Percentiles rank a stretch among this genome's conserved stretches.
These are phyloP conservation scores for Mustelus asterias DNA, from an alignment of 2,113 vertebrate species.

Conservation along the genomic window DNA sequence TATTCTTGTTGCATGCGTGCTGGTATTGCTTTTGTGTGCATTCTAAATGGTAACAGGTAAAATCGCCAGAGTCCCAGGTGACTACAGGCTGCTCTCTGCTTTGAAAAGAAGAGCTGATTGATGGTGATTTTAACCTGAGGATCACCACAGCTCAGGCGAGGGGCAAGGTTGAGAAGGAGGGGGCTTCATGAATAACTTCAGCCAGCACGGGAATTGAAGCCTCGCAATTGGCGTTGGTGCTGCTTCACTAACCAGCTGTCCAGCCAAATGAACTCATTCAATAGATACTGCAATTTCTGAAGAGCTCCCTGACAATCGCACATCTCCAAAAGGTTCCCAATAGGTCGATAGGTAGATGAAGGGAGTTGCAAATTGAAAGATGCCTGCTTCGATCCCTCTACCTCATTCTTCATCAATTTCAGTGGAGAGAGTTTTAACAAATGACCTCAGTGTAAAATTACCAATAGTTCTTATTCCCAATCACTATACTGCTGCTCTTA, in stretches of 20 bases:
- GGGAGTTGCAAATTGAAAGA: background rate
- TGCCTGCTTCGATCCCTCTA: background rate
- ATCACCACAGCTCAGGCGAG: too few species aligned
- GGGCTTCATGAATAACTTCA: too few species aligned
- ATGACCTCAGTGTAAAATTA: background rate
- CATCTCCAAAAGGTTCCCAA: background rate
- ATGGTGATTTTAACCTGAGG: too few species aligned
- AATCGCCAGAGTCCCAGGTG: too few species aligned
- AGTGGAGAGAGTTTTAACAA: background rate
- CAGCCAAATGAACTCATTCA: background rate
- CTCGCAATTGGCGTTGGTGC: too few species aligned
- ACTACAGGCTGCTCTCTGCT: too few species aligned
- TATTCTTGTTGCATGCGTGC: background rate
- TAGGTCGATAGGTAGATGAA: background rate
- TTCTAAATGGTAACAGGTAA: too few species aligned
- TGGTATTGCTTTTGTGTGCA: background rate
- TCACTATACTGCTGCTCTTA: background rate
- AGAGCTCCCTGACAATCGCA: background rate
- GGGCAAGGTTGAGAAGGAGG: too few species aligned
- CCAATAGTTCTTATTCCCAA: background rate
- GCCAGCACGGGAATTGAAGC: too few species aligned
- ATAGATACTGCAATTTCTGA: background rate
- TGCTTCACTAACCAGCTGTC: too few species aligned
- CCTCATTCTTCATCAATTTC: background rate
- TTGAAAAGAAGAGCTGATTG: too few species aligned